phyloP scores from a whole-genome alignment of 2,113 vertebrate species.

The Puntigrus tetrazona region DNA sequence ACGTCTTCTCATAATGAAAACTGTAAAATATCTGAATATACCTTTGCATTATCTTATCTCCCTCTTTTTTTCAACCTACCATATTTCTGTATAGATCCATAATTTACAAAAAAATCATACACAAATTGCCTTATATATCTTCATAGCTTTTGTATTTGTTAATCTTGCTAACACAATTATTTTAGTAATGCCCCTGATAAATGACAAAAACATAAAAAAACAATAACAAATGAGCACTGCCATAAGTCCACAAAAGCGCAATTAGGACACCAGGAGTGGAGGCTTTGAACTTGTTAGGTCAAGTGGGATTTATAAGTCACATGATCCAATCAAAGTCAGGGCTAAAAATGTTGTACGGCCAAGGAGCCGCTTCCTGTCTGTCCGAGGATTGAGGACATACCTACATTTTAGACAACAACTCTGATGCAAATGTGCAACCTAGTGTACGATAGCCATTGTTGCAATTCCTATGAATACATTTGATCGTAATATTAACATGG shows the following conservation, averaged over 20 bases:
- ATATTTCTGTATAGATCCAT: not conserved
- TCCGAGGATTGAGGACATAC: conserved; percentile 15
- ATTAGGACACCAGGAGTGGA: not conserved
- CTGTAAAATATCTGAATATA: not conserved
- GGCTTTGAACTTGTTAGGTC: not conserved
- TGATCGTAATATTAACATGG: not conserved
- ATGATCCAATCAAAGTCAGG: conserved; percentile 36
- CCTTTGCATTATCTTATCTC: not conserved
- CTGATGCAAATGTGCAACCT: not conserved
- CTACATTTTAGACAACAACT: not conserved
- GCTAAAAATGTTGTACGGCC: conserved; percentile 34
- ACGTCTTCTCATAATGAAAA: not conserved
- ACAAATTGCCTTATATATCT: not conserved
- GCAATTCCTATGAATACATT: not conserved
- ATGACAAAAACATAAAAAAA: not conserved
- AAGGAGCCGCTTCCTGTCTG: conserved; percentile 10
- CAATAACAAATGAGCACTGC: not conserved
- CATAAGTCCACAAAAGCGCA: conserved; percentile 37
- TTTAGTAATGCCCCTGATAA: not conserved
- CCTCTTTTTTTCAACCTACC: not conserved
- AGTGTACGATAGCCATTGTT: not conserved
- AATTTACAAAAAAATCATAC: not conserved
- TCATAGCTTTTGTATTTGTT: not conserved
- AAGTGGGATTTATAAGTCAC: conserved; percentile 40
- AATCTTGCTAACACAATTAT: not conserved